Evolutionary conservation across 2,113 vertebrate species (phyloP), one percentile per base, ranked within the genome.

Genomic region (Callithrix jacchus): DNA sequence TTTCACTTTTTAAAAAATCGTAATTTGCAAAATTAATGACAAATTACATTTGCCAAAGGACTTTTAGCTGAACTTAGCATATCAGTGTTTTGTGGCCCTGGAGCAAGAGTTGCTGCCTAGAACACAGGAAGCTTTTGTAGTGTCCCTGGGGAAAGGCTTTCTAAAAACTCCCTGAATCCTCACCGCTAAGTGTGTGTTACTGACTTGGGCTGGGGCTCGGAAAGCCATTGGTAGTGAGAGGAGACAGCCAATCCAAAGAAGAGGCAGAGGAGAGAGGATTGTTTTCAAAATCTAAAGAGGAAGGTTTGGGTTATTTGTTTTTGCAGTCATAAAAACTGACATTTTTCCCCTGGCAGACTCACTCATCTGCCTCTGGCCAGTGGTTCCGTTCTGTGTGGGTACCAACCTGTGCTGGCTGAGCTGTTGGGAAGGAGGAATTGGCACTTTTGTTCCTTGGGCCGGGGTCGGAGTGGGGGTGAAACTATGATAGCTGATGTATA

Each of bases 111-210:
- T 17, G 42, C 58, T 76, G 35, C 80, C 1, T 42, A 30, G 70
- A 73, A 90, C 87, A 90, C 84, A 61, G 93, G 49, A 81, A 68
- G 56, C 88, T 87, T 96, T 89, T 90, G 91, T 87, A 1, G 8
- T 30, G 56, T 54, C 74, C 89, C 47, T 45, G 87, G 47, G 45
- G 88, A 64, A 42, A 74, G 47, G 70, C 52, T 30, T 66, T 87
- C 17, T 4, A 1, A 27, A 86, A 66, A 32, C 9, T 3, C 27
- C 73, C 16, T 64, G 64, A 20, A 20, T 40, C 8, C 1, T 58
- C 18, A n/a, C 40, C 4, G 45, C 76, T 30, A 14, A 9, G 76
- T 16, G 16, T 49, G n/a, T 10, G 5, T 23, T 12, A 1, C 66
- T 9, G 27, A 8, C 66, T 35, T 37, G 49, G 27, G n/a, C 37